Conservation (phyloP, 2,888 invertebrate species). For the Creontiades dilutus region DNA sequence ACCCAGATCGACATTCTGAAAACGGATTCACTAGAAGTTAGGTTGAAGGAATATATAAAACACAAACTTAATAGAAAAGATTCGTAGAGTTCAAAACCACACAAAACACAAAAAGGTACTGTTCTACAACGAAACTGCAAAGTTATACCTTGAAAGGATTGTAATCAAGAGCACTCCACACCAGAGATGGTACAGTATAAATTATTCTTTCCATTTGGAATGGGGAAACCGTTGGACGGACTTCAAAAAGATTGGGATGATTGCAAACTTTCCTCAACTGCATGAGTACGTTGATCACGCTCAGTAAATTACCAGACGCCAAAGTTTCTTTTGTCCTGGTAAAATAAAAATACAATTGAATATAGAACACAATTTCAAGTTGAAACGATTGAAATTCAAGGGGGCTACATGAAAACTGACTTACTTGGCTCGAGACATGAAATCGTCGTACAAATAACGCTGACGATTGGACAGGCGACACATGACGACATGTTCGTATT, state of each 20-base stretch:
- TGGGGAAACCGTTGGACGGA: slow-evolving; percentile 95
- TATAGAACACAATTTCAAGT: neutral
- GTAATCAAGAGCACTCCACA: slow-evolving; percentile 85
- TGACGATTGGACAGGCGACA: slow-evolving; percentile 97
- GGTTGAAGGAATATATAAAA: slow-evolving; percentile 65
- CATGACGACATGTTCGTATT: slow-evolving; percentile 96
- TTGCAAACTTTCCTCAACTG: slow-evolving; percentile 98
- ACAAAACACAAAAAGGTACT: no score
- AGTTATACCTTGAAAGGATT: slow-evolving; percentile 85
- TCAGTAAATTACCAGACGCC: slow-evolving; percentile 93
- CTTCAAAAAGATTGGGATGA: slow-evolving; percentile 98
- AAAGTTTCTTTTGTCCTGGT: slow-evolving; percentile 94
- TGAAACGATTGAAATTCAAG: slow-evolving; percentile 68
- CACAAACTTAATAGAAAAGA: no score
- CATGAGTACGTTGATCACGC: slow-evolving; percentile 98
- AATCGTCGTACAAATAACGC: slow-evolving; percentile 98
- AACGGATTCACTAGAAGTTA: slow-evolving; percentile 49
- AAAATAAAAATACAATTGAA: slow-evolving; percentile 65
- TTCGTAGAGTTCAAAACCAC: no score
- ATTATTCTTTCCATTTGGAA: slow-evolving; percentile 91
- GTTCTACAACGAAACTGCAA: neutral
- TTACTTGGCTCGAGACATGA: slow-evolving; percentile 97
- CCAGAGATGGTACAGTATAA: slow-evolving; percentile 85
- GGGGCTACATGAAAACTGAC: slow-evolving; percentile 77
- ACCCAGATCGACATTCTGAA: slow-evolving; percentile 83